Base-by-base conservation (phyloP, 1,140 invertebrate species). In the Papilio aristodemus region DNA sequence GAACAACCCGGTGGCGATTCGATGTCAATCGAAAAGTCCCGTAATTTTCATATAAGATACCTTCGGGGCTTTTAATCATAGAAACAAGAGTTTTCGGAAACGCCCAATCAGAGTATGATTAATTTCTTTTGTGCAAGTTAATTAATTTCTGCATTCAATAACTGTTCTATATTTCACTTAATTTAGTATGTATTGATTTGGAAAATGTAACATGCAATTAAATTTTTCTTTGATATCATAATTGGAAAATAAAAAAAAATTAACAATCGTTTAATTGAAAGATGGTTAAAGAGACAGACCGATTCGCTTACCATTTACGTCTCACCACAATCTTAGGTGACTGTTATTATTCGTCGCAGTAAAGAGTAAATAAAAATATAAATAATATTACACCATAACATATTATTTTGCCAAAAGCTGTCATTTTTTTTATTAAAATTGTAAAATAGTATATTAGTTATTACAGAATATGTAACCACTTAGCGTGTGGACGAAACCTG, bases 1-100 rank as follows among this genome's bases (percentile, higher is more conserved):
- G 59, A 62, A 37, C n/a, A 38, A 62, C 27, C 59, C 59, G 27
- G 27, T 38, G 59, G 59, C 59, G 59, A 17, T 38, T 17, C 10
- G n/a, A n/a, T 62, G 59, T 62, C 59, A 62, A 38, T 62, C 59
- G 59, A 62, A 19, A 62, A 38, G 59, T 62, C 59, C 59, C 59
- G 59, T 62, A 62, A 62, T 62, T 62, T 36, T 62, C 27, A 62
- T 62, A 17, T 9, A 39, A 60, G 32, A 38, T 39, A 62, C 59
- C 59, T 32, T 38, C 14, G 32, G 32, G 59, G 59, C 59, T 37
- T 62, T 62, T 38, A 62, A 62, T 62, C n/a, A 62, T 62, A 62
- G 59, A 62, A 62, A 54, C 46, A 19, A 54, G 46, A 22, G 46
- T 54, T 54, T 54, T 54, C 46, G 19, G 46, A 54, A 54, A 54